phyloP scores from a whole-genome alignment of 1,140 invertebrate species.

The Nasonia vitripennis region DNA sequence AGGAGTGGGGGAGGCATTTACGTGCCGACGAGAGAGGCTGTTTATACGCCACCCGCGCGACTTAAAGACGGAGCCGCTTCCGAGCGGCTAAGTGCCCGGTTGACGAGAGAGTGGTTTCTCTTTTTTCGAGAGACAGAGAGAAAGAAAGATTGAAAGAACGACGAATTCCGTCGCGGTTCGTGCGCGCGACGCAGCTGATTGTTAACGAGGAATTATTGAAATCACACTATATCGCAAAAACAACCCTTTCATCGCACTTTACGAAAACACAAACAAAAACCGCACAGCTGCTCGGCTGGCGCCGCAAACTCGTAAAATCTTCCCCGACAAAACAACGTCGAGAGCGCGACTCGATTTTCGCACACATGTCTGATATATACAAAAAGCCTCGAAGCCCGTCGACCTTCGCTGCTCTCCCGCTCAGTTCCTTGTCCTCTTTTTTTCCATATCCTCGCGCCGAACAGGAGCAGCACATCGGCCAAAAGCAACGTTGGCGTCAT shows the following conservation, averaged over 20 bases:
- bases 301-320: neutral
- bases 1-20: neutral
- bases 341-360: neutral
- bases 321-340: neutral
- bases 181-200: too few species aligned
- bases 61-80: neutral
- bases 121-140: neutral
- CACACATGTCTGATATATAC: too few species aligned
- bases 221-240: neutral
- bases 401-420: neutral
- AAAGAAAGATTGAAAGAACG: too few species aligned
- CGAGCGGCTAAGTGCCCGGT: neutral
- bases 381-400: neutral
- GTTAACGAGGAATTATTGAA: slow-evolving; percentile 1
- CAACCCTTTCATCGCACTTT: too few species aligned
- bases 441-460: too few species aligned
- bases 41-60: slow-evolving; percentile 22
- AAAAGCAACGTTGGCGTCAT: too few species aligned
- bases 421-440: neutral
- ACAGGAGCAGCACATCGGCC: too few species aligned
- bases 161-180: neutral
- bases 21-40: neutral
- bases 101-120: slow-evolving; percentile 17
- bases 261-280: too few species aligned
- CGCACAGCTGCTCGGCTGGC: too few species aligned